phyloP scores from a whole-genome alignment of 2,888 invertebrate genomes.

The Lasioglossum lativentre region DNA sequence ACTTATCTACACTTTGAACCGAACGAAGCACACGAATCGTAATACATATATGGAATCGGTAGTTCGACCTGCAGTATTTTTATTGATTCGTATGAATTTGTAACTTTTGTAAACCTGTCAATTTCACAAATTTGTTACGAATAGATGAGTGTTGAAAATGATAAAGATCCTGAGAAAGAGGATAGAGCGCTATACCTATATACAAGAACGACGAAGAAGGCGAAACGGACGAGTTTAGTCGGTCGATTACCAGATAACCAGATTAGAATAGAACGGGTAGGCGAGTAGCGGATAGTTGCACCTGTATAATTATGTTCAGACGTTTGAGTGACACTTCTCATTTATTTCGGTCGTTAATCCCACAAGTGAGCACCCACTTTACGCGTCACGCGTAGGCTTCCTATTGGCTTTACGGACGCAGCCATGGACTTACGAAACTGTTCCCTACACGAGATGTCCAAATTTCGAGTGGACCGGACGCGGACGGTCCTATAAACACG shows the following conservation, averaged over 20 bases:
- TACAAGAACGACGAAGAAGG: neutral
- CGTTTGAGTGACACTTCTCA: conserved; percentile 81
- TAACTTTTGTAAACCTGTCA: neutral
- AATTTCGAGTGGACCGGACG: neutral
- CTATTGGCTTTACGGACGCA: conserved; percentile 13
- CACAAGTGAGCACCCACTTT: conserved; percentile 33
- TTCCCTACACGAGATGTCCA: neutral
- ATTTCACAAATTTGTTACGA: neutral
- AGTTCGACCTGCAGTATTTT: too few relatives aligned
- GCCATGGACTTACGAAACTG: neutral
- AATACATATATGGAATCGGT: too few relatives aligned
- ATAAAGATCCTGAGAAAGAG: neutral
- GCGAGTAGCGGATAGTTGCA: conserved; percentile 65
- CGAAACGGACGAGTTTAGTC: conserved; percentile 28
- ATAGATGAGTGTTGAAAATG: neutral
- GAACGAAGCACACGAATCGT: too few relatives aligned
- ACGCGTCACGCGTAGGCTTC: conserved; percentile 27
- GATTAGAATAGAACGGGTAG: conserved; percentile 76
- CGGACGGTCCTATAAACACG: neutral
- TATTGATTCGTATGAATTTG: too few relatives aligned
- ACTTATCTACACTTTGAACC: too few relatives aligned
- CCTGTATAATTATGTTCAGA: conserved; percentile 77
- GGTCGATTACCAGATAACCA: conserved; percentile 75
- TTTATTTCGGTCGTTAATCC: conserved; percentile 73
- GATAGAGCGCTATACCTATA: neutral